These are phyloP conservation scores for Eurytoma californica DNA, from an alignment of 2,888 invertebrate genomes.

Conservation along the genomic window DNA sequence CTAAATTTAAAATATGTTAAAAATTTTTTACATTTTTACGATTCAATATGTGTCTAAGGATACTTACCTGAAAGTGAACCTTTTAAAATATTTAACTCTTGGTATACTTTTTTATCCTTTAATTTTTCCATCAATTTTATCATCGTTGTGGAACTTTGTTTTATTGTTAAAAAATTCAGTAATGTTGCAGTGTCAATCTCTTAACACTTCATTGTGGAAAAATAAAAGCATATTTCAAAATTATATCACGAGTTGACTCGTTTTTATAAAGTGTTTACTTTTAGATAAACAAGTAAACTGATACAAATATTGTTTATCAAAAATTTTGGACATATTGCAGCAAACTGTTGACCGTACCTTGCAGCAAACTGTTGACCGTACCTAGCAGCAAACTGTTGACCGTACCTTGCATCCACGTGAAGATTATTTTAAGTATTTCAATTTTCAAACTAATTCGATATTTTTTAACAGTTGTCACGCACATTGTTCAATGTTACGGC, in stretches of 20 bases:
- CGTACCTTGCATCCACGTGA: slow-evolving; percentile 15
- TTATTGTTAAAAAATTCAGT: no score
- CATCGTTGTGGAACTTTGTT: background rate
- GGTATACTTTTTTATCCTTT: background rate
- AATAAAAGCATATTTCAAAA: background rate
- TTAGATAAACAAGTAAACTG: background rate
- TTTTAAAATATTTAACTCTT: background rate
- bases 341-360: slow-evolving; percentile 39
- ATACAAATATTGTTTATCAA: slow-evolving; percentile 13
- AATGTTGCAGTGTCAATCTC: no score
- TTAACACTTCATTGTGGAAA: background rate
- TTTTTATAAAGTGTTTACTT: background rate
- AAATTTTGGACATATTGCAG: slow-evolving; percentile 24
- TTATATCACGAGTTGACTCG: background rate
- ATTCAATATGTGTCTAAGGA: slow-evolving; percentile 6
- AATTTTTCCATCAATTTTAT: background rate
- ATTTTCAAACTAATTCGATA: slow-evolving; percentile 6
- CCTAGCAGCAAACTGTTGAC: slow-evolving; percentile 33
- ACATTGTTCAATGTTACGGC: slow-evolving; percentile 30
- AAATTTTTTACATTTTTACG: slow-evolving; percentile 8
- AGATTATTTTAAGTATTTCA: slow-evolving; percentile 41
- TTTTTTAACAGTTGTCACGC: slow-evolving; percentile 41
- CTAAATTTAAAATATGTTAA: slow-evolving; percentile 38
- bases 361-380: slow-evolving; percentile 32
- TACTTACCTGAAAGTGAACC: slow-evolving; percentile 9